Evolutionary conservation across 2,888 invertebrate species (phyloP), one percentile per base, ranked within the genome.

Genomic region (Dicyrtoma fusca): DNA sequence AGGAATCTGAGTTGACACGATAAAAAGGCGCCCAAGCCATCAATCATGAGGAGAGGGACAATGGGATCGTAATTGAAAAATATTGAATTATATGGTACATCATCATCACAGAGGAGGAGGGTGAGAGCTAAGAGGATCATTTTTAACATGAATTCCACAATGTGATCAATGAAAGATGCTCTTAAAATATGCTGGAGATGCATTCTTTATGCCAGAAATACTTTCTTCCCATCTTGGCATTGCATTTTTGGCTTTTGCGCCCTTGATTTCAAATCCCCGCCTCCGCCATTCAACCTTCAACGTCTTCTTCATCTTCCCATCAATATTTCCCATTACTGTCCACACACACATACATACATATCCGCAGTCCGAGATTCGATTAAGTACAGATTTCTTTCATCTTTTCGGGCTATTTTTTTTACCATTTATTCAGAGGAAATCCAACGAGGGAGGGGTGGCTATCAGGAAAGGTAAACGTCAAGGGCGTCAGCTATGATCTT

Each of bases 61-160:
- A 74, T 72, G 74, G 69, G 42, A 59, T 23, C 66, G 44, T 74
- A 74, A 74, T 72, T 72, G 72, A 74, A 69, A 51, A 74, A 72
- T 61, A 63, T 61, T 68, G 74, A 71, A 69, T 70, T 70, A 53
- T 55, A n/a, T 44, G 44, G 57, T 44, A n/a, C n/a, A n/a, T n/a
- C n/a, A n/a, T n/a, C n/a, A n/a, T n/a, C n/a, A n/a, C n/a, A n/a
- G n/a, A n/a, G n/a, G n/a, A n/a, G n/a, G n/a, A n/a, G n/a, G n/a
- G n/a, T n/a, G n/a, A n/a, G 55, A 19, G 25, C 57, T 21, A 42
- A 42, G 34, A 45, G 45, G 53, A 51, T 65, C 51, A 51, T 51
- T 51, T 47, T 47, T 17, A 17, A 42, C 1, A 42, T 11, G 42
- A 17, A 61, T n/a, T 23, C 14, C 11, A 14, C 25, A 64, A 64